Evolutionary conservation across 1,140 invertebrate genomes (phyloP).

Genomic region (Drosophila bocki): DNA sequence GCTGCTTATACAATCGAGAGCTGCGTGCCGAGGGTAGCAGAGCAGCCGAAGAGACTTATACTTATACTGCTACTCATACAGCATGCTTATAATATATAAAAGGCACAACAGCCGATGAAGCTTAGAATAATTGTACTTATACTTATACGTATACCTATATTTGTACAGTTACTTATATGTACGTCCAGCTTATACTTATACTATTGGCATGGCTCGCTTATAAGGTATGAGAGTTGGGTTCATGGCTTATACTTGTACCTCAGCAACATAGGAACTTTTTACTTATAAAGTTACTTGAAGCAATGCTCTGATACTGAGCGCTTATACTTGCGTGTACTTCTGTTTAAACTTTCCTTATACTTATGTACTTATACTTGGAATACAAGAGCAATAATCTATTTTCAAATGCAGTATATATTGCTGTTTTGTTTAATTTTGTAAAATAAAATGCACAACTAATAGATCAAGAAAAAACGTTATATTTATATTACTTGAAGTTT

Average conservation of each 20-base stretch:
- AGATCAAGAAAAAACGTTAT: too few species aligned
- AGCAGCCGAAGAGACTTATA: not conserved
- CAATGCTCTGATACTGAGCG: not conserved
- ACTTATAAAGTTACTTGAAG: slow-evolving; percentile 1
- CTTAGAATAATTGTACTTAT: not conserved
- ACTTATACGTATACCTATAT: not conserved
- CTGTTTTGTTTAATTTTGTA: too few species aligned
- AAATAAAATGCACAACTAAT: too few species aligned
- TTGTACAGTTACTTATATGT: not conserved
- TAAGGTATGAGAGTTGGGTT: not conserved
- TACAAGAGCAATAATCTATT: not conserved
- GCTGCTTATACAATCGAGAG: too few species aligned
- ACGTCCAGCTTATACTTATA: too few species aligned
- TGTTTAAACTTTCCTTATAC: not conserved
- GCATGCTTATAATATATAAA: not conserved
- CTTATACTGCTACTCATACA: not conserved
- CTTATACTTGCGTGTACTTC: not conserved
- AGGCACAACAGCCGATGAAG: not conserved
- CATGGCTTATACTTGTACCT: slow-evolving; percentile 11
- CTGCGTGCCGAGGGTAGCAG: not conserved
- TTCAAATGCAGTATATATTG: not conserved
- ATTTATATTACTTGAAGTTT: too few species aligned
- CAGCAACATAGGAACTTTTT: too few species aligned
- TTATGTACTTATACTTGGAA: not conserved
- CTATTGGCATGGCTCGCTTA: not conserved